Conservation (phyloP, 1,140 invertebrate species). For the Dinothrombium tinctorium region DNA sequence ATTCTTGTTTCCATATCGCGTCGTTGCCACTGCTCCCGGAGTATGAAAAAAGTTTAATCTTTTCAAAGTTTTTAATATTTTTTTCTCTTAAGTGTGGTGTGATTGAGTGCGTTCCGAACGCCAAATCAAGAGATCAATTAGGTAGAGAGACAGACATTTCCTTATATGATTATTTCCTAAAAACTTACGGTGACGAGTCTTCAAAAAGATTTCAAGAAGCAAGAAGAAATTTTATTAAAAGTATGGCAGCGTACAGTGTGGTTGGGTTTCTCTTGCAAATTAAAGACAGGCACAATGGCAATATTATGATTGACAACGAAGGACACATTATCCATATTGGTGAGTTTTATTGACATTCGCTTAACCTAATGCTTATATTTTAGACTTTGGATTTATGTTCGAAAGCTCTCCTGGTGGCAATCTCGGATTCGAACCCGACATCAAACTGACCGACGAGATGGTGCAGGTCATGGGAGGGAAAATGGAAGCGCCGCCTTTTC, state of each 20-base stretch:
- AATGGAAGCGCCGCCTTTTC: slow-evolving; percentile 84
- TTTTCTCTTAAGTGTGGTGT: slow-evolving; percentile 57
- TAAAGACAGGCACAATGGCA: slow-evolving; percentile 97
- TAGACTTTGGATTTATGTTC: slow-evolving; percentile 99
- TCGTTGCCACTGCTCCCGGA: slow-evolving; percentile 95
- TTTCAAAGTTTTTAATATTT: not conserved
- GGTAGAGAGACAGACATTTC: slow-evolving; percentile 90
- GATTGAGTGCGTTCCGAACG: slow-evolving; percentile 96
- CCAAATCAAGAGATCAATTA: slow-evolving; percentile 90
- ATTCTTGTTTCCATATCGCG: slow-evolving; percentile 87
- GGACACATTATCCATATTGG: slow-evolving; percentile 86
- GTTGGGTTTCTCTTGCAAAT: slow-evolving; percentile 92
- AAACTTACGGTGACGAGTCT: slow-evolving; percentile 82
- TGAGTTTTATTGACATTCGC: slow-evolving; percentile 19
- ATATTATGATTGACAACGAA: slow-evolving; percentile 91
- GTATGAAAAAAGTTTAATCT: slow-evolving; percentile 30
- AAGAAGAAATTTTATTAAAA: slow-evolving; percentile 79
- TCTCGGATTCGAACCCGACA: slow-evolving; percentile 94
- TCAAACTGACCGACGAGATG: slow-evolving; percentile 98
- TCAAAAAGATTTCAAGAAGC: slow-evolving; percentile 72
- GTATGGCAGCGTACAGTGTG: slow-evolving; percentile 97
- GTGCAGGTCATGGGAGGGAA: slow-evolving; percentile 93
- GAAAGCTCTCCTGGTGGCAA: slow-evolving; percentile 97
- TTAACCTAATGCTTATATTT: slow-evolving; percentile 14
- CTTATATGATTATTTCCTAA: slow-evolving; percentile 90